These are phyloP conservation scores for Trichoplusia ni DNA, from an alignment of 1,140 invertebrate genomes.

Conservation along the genomic window DNA sequence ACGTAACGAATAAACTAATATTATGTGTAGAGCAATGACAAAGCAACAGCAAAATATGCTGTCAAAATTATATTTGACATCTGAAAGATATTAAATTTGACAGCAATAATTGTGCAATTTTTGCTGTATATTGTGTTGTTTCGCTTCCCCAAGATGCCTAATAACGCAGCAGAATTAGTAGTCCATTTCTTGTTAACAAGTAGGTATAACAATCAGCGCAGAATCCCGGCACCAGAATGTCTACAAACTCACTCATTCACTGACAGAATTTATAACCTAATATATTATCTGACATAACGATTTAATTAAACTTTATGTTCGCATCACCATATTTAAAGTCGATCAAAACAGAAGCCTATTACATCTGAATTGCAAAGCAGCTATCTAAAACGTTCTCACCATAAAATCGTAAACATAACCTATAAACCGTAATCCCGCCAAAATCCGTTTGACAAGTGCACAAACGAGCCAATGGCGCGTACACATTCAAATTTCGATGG, in stretches of 20 bases:
- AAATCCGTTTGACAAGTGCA: conserved; percentile 60
- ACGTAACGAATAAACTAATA: no score
- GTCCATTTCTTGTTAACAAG: no score
- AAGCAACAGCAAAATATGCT: no score
- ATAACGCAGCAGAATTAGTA: no score
- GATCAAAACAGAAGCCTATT: conserved; percentile 8
- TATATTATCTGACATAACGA: conserved; percentile 15
- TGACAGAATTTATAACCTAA: conserved; percentile 14
- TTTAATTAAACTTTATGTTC: not conserved
- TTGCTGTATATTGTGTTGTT: not conserved
- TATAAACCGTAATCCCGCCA: conserved; percentile 53
- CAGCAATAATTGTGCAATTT: no score
- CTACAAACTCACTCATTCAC: not conserved
- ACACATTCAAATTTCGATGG: conserved; percentile 77
- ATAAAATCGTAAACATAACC: conserved; percentile 34
- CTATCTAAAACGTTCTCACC: conserved; percentile 13
- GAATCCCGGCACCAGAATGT: not conserved
- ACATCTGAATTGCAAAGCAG: conserved; percentile 22
- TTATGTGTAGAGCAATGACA: no score
- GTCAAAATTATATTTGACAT: no score
- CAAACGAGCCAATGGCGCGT: conserved; percentile 58
- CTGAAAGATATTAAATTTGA: no score
- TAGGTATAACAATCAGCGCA: not conserved
- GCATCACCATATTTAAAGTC: conserved; percentile 11
- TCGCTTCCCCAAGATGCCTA: no score